A percentile compares a stretch with the other conserved stretches of the same genome.
These are phyloP conservation scores for Pseudolaguvia tuberculata DNA, from an alignment of 2,113 vertebrate species.

Conservation along the genomic window DNA sequence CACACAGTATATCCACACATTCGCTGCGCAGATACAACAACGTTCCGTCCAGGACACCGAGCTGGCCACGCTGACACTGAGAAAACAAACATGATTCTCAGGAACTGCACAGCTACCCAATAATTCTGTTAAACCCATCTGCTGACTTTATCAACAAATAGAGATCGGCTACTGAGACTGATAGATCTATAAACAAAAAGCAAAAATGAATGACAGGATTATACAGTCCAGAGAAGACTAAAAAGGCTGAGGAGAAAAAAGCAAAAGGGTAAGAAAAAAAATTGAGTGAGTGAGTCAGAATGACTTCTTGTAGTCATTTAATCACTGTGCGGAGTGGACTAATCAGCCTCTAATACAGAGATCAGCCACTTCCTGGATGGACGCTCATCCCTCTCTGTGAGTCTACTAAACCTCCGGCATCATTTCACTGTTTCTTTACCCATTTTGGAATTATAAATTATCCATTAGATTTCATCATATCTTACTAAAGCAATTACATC, in stretches of 20 bases:
- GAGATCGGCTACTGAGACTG: background rate
- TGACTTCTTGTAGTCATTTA: conserved; percentile 41
- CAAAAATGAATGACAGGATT: conserved; percentile 21
- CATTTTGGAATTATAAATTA: conserved; percentile 88
- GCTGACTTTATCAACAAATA: conserved; percentile 18
- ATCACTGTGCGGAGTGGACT: conserved; percentile 45
- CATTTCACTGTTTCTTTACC: conserved; percentile 73
- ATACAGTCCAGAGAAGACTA: conserved; percentile 19
- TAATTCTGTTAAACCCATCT: conserved; percentile 33
- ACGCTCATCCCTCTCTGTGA: conserved; percentile 22
- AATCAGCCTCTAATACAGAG: conserved; percentile 44
- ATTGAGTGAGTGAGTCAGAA: conserved; percentile 17
- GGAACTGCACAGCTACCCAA: conserved; percentile 26
- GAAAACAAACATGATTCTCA: conserved; percentile 47
- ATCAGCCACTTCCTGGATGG: conserved; percentile 19
- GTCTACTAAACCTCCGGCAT: conserved; percentile 39
- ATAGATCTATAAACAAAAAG: conserved; percentile 8
- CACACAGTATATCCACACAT: conserved; percentile 31
- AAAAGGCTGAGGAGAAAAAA: conserved; percentile 14
- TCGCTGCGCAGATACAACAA: conserved; percentile 23
- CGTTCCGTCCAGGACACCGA: conserved; percentile 24
- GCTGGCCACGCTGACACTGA: conserved; percentile 25
- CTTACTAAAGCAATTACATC: conserved; percentile 98
- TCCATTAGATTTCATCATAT: conserved; percentile 99
- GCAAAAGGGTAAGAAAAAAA: background rate